Evolutionary conservation across 2,797 vertebrate genomes (phyloP).

Genomic region (Diplodus puntazzo): DNA sequence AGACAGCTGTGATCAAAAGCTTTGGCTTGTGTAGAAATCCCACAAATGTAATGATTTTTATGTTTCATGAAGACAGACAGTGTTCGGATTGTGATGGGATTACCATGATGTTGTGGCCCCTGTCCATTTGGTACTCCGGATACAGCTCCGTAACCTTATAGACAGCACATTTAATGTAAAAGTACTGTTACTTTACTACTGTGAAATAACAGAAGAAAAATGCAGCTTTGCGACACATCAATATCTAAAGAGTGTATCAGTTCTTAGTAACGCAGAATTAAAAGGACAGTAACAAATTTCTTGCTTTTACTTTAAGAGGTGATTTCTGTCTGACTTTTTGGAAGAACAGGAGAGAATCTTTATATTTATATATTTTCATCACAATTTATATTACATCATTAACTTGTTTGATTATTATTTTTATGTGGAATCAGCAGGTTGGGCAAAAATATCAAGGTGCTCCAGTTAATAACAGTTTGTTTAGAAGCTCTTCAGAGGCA

Average conservation of each 20-base stretch:
- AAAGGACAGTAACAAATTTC: too few relatives aligned
- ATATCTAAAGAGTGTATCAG: neutral
- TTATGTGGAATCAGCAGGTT: too few relatives aligned
- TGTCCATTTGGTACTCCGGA: conserved; percentile 60
- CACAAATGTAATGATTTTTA: neutral
- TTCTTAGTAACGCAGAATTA: too few relatives aligned
- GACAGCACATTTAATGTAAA: conserved; percentile 10
- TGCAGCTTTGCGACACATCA: neutral
- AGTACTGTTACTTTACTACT: neutral
- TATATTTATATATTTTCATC: too few relatives aligned
- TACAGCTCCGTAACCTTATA: conserved; percentile 68
- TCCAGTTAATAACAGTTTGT: too few relatives aligned
- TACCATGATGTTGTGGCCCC: conserved; percentile 58
- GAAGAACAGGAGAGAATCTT: too few relatives aligned
- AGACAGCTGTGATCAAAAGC: neutral
- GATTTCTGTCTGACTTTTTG: too few relatives aligned
- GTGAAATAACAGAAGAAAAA: neutral
- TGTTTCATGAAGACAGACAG: neutral
- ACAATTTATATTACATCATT: too few relatives aligned
- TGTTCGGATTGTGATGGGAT: neutral
- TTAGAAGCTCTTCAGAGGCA: too few relatives aligned
- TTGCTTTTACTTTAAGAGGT: too few relatives aligned
- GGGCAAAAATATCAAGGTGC: too few relatives aligned
- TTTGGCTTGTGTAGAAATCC: neutral
- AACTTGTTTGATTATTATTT: too few relatives aligned